Evolutionary conservation across 35 echinoderm and acorn worm genomes (phyloP), one percentile per base, ranked within the genome.

Genomic region (Apostichopus californicus): DNA sequence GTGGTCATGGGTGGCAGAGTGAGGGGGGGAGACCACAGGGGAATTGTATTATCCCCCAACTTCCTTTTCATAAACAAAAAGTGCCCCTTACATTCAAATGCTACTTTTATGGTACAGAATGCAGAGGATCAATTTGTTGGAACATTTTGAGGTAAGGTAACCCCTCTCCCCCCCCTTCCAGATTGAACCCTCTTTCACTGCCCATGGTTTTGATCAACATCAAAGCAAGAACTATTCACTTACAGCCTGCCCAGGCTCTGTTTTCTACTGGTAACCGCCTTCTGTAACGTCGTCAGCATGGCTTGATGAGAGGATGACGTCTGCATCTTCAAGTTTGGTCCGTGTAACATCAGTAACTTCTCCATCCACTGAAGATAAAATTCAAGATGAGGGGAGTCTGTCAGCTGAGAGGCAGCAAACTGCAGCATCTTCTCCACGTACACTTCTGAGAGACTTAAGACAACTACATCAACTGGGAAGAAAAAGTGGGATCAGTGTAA

Each of bases 401-500:
- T 90, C 56, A 98, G 90, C 56, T 96, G 94, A 6, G 87, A 83
- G 8, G 96, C 92, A 10, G 95, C 55, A 87, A 92, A 98, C 53
- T 89, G 75, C 7, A 98, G 87, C 93, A 96, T 94, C 93, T 94
- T 98, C 25, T 92, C 92, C 11, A 95, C 90, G n/a, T 98, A 98
- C 5, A 78, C 65, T 22, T 96, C 87, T 59, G 94, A 81, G 9
- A 98, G 79, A 28, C 94, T 94, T 63, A 78, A 78, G 55, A 92
- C 86, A 10, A 98, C 90, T 12, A 91, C 18, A 18, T 96, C 94
- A 79, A 98, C 96, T 98, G 94, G 83, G 83, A 90, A 58, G 77
- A 90, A 84, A 84, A 5, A 46, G 3, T 46, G 34, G 3, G 34
- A 87, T 2, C 5, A 70, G 3, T 4, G 56, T 55, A 85, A 85